Base-by-base conservation (phyloP, 2,797 vertebrate genomes). In the Sternarchorhynchus goeldii region DNA sequence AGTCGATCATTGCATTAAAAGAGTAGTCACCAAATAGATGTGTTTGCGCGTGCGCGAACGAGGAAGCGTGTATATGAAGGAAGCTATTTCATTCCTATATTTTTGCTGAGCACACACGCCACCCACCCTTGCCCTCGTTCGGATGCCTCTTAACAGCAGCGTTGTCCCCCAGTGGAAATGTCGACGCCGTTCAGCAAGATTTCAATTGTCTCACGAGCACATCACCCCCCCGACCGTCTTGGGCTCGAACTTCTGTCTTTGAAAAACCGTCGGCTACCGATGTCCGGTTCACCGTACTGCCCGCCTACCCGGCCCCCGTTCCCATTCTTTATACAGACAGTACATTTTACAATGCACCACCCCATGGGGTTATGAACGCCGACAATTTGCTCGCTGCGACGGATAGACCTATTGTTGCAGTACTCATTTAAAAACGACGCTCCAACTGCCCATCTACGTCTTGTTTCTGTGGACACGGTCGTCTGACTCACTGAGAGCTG, bases 401-500 rank as follows among this genome's bases (percentile, higher is more conserved):
- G 84, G 84, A 81, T 78, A 3, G 87, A 73, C 67, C 90, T 80
- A 92, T 94, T 94, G 91, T 93, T 68, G 82, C 85, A 75, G 76
- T 74, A 68, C 71, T 81, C 83, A 84, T 92, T 92, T 93, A 90
- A 92, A 90, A 91, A 90, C 25, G 83, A 88, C 89, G 90, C 86
- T 91, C 91, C 90, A 87, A 89, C 91, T 88, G 91, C 92, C 89
- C 88, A 86, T 90, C 89, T 90, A 89, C 87, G 87, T 90, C 90
- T 77, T 90, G 87, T 91, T 91, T 90, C 41, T 50, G 8, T 87
- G 85, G 89, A 90, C 83, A 72, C 77, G 68, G 45, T 50, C 45
- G 12, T 50, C 8, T 12, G 12, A 2, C 45, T 50, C 45, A 12
- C 2, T 50, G 10, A 12, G 45, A n/a, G 8, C 25, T 25, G 36